Base-by-base conservation (phyloP, 2,113 vertebrate genomes). In the Brachyhypopomus gauderio region DNA sequence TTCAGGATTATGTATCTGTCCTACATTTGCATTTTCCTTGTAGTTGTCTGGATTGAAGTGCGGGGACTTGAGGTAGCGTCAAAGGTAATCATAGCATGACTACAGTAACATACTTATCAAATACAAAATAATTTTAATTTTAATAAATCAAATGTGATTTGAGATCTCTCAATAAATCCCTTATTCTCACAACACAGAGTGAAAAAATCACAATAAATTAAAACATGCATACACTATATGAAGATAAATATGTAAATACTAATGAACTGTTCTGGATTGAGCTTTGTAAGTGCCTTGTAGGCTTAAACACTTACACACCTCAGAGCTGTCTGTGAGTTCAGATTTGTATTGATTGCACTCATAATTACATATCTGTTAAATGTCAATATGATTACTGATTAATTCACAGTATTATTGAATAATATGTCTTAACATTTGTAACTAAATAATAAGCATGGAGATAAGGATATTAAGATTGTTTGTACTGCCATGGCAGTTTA, bases 1-100 rank as follows among this genome's bases (percentile, higher is more conserved):
- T 81, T 77, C 58, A 81, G n/a, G 41, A 81, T 66, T 75, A 75
- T 55, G 22, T 58, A 36, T 73, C 63, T 17, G 69, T 23, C 25
- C 62, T 72, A 77, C 41, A 73, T 78, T 69, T 78, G 17, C 71
- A 78, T 76, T 83, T 77, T 17, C 41, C 59, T 22, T 71, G 64
- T 62, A 71, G n/a, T 75, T 79, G 8, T 75, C 27, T 62, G 23
- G 22, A 71, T 62, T 55, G 55, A 60, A 76, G 45, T 64, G 58
- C 20, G n/a, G 30, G 59, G 77, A 77, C 60, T 45, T 66, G 64
- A 77, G 48, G 62, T 59, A 81, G 56, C 38, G 63, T 67, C 71
- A 64, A 84, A 75, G 23, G 67, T 59, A 64, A 84, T 70, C 72
- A 34, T 52, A n/a, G 41, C 30, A 64, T 69, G 67, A 81, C 76